phyloP scores from a whole-genome alignment of 2,113 vertebrate genomes.

The Globicephala melas region DNA sequence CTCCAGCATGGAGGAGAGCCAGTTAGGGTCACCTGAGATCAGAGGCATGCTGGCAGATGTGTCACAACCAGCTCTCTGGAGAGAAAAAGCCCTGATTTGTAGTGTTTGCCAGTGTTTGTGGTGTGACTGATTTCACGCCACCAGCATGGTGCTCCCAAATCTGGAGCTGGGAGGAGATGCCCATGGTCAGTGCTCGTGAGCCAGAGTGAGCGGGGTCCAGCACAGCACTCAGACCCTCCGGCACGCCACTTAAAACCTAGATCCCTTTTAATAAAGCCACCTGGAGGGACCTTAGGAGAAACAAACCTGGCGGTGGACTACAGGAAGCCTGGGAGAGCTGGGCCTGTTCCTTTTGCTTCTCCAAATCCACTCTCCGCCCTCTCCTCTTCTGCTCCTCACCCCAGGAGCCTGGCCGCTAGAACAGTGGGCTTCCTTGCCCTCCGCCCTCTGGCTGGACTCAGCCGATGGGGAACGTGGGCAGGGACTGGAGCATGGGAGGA shows the following conservation, averaged over 20 bases:
- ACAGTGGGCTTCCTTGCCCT: not conserved
- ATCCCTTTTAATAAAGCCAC: not conserved
- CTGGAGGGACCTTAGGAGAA: not conserved
- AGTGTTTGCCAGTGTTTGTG: not conserved
- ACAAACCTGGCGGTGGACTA: not conserved
- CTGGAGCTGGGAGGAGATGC: not conserved
- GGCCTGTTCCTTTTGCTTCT: not conserved
- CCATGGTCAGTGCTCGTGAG: accelerated
- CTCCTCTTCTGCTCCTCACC: not conserved
- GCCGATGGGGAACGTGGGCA: not conserved
- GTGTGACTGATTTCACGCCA: not conserved
- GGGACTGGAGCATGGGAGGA: not conserved
- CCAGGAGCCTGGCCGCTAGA: not conserved
- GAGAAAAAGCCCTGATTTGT: too few species aligned
- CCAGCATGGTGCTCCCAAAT: not conserved
- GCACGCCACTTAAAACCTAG: too few species aligned
- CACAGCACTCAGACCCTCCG: not conserved
- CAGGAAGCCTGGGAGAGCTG: not conserved
- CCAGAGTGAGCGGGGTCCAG: not conserved
- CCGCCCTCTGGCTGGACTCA: not conserved
- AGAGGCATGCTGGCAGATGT: not conserved
- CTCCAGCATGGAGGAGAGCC: accelerated
- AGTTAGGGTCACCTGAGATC: not conserved
- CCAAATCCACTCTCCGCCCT: not conserved
- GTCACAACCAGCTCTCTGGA: not conserved